Evolutionary conservation across 2,888 invertebrate genomes (phyloP).

Genomic region (Anaspis maculata): DNA sequence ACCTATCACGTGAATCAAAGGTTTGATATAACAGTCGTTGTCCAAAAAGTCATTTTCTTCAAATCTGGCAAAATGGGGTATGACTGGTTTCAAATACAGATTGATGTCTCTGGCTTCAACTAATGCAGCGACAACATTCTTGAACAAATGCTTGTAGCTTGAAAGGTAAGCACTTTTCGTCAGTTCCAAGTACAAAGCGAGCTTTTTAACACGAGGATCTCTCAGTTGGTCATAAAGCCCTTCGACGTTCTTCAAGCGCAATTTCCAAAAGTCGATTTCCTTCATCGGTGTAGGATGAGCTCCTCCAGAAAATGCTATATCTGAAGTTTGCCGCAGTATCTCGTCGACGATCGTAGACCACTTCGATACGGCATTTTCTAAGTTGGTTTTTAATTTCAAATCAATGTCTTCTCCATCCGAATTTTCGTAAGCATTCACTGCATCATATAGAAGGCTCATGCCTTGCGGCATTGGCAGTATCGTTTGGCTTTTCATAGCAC

Average conservation of each 20-base stretch:
- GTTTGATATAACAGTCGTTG: conserved; percentile 49
- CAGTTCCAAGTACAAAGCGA: conserved; percentile 62
- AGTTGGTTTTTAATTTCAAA: conserved; percentile 64
- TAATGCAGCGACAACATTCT: conserved; percentile 69
- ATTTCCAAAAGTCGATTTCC: conserved; percentile 75
- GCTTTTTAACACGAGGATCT: conserved; percentile 74
- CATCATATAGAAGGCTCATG: conserved; percentile 58
- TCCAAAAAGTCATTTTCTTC: conserved; percentile 65
- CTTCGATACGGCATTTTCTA: conserved; percentile 80
- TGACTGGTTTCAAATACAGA: conserved; percentile 66
- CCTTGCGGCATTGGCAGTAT: conserved; percentile 79
- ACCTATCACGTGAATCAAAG: conserved; percentile 72
- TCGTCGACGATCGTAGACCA: conserved; percentile 67
- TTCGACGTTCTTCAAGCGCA: conserved; percentile 71
- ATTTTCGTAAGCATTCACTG: conserved; percentile 44
- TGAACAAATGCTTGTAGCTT: conserved; percentile 69
- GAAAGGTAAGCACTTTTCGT: conserved; percentile 72
- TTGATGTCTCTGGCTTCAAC: conserved; percentile 80
- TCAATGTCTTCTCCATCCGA: conserved; percentile 53
- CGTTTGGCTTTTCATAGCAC: conserved; percentile 79
- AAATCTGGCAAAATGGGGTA: conserved; percentile 60
- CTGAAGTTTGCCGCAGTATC: conserved; percentile 68
- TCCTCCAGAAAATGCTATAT: conserved; percentile 58
- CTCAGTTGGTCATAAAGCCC: conserved; percentile 79
- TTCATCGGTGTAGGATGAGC: conserved; percentile 61